Evolutionary conservation across 30 jellyfish, hydroid and myxozoan genomes (phyloP).

Genomic region (Hydra vulgaris): DNA sequence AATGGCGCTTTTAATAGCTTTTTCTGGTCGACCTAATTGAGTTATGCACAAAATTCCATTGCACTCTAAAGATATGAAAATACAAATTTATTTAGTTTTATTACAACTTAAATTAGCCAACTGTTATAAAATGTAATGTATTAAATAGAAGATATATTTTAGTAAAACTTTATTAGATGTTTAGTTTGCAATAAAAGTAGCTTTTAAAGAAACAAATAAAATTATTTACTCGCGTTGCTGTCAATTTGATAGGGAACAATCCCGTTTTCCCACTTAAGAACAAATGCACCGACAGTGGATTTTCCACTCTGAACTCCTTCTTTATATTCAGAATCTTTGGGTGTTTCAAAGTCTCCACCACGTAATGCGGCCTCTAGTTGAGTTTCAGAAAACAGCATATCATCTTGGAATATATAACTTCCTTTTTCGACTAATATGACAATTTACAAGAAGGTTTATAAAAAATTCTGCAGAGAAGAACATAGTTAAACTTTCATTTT

Average conservation of each 20-base stretch:
- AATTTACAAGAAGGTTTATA: background rate
- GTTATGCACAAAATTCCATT: background rate
- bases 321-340: background rate
- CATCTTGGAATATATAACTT: background rate
- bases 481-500: too few relatives aligned
- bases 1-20: conserved; percentile 7
- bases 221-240: background rate
- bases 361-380: background rate
- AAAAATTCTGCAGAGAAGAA: background rate
- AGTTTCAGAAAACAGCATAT: background rate
- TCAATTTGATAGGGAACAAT: background rate
- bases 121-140: too few relatives aligned
- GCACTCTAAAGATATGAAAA: background rate
- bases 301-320: background rate
- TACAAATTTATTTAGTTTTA: background rate
- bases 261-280: background rate
- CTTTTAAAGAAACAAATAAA: background rate
- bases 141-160: too few relatives aligned
- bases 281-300: background rate
- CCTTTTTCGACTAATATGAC: background rate
- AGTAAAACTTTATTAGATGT: too few relatives aligned
- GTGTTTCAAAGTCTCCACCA: background rate
- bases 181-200: background rate
- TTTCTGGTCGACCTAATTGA: conserved; percentile 4
- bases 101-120: too few relatives aligned